Conservation (phyloP, 2,113 vertebrate genomes). For the Ceratotherium simum region DNA sequence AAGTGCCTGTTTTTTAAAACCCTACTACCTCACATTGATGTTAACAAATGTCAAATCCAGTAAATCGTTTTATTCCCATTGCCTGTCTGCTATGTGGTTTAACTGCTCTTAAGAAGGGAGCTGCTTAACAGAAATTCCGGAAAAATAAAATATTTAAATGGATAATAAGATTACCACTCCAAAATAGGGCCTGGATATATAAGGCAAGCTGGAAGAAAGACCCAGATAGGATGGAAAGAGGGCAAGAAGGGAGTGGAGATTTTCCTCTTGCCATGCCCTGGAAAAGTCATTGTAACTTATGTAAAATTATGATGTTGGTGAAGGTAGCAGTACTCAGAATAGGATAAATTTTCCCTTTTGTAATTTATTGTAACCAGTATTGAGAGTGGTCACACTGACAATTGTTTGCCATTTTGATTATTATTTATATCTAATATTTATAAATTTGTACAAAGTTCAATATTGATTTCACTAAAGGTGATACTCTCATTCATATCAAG, state of each 20-base stretch:
- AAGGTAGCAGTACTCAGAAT: slow-evolving; percentile 8
- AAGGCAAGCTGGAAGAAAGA: slow-evolving; percentile 33
- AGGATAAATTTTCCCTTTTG: not conserved
- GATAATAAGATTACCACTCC: not conserved
- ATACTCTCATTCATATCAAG: slow-evolving; percentile 33
- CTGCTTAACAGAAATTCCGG: slow-evolving; percentile 29
- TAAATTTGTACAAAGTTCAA: slow-evolving; percentile 18
- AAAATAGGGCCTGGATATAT: not conserved
- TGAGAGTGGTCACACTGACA: slow-evolving; percentile 2
- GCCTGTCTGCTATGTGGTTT: not conserved
- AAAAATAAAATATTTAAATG: slow-evolving; percentile 62
- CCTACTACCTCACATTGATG: slow-evolving; percentile 8
- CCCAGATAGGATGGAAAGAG: not conserved
- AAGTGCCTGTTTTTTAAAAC: slow-evolving; percentile 34
- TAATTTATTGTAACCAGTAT: slow-evolving; percentile 22
- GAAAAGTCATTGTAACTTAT: not conserved
- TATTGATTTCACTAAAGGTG: slow-evolving; percentile 33
- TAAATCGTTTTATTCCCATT: slow-evolving; percentile 38
- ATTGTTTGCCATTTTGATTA: slow-evolving; percentile 18
- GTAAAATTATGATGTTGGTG: not conserved
- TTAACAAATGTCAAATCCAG: not conserved
- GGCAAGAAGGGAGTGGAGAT: not conserved
- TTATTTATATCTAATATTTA: slow-evolving; percentile 47
- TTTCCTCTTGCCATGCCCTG: slow-evolving; percentile 2
- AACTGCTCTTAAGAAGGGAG: slow-evolving; percentile 38